These are phyloP conservation scores for Muricea muricata DNA, from an alignment of 92 coral and sea anemone species.

Conservation along the genomic window DNA sequence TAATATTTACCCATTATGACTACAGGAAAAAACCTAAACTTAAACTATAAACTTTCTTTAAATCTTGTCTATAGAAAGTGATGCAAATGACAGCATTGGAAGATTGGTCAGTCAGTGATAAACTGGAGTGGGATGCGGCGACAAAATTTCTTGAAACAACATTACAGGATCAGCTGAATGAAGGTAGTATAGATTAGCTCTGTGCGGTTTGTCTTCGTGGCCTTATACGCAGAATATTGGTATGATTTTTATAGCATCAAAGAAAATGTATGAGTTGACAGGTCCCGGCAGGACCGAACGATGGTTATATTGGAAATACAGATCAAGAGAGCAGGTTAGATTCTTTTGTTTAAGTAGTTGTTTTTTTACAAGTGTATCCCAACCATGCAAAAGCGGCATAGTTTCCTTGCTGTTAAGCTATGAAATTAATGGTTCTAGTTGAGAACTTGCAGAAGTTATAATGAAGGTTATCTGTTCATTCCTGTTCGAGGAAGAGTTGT, in stretches of 20 bases:
- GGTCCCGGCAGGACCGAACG: conserved; percentile 93
- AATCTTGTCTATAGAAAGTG: conserved; percentile 86
- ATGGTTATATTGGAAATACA: conserved; percentile 93
- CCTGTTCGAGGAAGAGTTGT: too few species aligned
- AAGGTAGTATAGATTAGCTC: conserved; percentile 58
- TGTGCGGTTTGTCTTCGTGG: neutral
- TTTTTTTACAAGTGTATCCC: neutral
- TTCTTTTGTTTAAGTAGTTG: neutral
- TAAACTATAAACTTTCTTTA: too few species aligned
- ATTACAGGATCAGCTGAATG: conserved; percentile 74
- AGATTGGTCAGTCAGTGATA: conserved; percentile 97
- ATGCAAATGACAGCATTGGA: conserved; percentile 97
- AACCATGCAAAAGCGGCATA: too few species aligned
- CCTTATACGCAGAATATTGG: too few species aligned
- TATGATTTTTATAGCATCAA: too few species aligned
- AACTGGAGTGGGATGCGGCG: conserved; percentile 95
- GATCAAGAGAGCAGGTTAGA: conserved; percentile 77
- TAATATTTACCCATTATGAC: neutral
- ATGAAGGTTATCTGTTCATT: too few species aligned
- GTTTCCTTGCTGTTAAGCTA: too few species aligned
- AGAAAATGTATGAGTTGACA: conserved; percentile 78
- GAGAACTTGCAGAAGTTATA: too few species aligned
- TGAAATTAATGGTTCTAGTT: too few species aligned
- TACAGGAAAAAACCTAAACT: neutral
- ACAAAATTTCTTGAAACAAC: conserved; percentile 90